phyloP scores from a whole-genome alignment of 2,888 invertebrate genomes.

The Platypus cylindrus region DNA sequence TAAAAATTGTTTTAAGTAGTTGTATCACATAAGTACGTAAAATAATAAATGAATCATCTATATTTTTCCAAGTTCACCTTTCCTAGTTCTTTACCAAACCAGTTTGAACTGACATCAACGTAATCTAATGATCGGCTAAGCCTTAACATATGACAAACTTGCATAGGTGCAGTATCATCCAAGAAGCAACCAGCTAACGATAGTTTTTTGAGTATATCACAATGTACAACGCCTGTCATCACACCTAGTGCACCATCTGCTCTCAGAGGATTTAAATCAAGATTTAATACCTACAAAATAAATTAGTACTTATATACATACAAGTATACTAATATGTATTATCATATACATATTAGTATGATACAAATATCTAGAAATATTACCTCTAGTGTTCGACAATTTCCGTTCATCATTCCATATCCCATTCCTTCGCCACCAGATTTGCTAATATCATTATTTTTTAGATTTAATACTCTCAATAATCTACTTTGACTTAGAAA shows the following conservation, averaged over 20 bases:
- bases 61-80: no score
- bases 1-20: no score
- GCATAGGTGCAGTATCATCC: conserved; percentile 40
- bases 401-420: conserved; percentile 25
- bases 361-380: neutral
- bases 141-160: conserved; percentile 41
- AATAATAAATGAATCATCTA: conserved; percentile 9
- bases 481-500: conserved; percentile 38
- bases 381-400: conserved; percentile 5
- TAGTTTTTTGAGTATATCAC: conserved; percentile 41
- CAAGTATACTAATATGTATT: neutral
- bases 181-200: conserved; percentile 45
- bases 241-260: conserved; percentile 46
- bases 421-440: conserved; percentile 30
- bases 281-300: conserved; percentile 35
- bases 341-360: neutral
- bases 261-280: conserved; percentile 49
- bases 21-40: neutral
- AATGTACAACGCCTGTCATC: conserved; percentile 44
- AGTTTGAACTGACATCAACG: conserved; percentile 46
- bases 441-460: conserved; percentile 30
- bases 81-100: conserved; percentile 45
- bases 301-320: neutral
- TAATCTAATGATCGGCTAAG: conserved; percentile 41
- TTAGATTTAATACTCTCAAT: conserved; percentile 39